phyloP scores from a whole-genome alignment of 2,888 invertebrate genomes.

The Caenorhabditis drosophilae region DNA sequence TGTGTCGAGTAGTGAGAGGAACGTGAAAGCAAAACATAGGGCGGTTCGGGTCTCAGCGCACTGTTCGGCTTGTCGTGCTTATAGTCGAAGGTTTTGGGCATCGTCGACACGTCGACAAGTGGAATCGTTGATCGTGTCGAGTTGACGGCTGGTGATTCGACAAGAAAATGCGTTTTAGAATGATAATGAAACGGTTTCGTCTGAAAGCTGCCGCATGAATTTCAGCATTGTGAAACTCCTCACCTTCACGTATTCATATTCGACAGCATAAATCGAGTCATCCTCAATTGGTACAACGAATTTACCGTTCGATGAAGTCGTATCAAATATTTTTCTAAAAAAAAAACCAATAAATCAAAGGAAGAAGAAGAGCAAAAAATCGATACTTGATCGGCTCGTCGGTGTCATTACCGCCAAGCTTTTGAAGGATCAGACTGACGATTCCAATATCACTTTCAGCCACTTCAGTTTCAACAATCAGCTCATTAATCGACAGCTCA shows the following conservation, averaged over 20 bases:
- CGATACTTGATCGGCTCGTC: too few species aligned
- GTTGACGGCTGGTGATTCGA: slow-evolving; percentile 41
- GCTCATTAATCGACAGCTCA: slow-evolving; percentile 20
- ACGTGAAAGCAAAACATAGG: slow-evolving; percentile 26
- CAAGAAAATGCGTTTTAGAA: slow-evolving; percentile 48
- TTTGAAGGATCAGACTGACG: slow-evolving; percentile 36
- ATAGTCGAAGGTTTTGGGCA: slow-evolving; percentile 27
- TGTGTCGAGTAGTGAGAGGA: slow-evolving; percentile 18
- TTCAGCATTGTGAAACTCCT: too few species aligned
- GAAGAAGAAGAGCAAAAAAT: too few species aligned
- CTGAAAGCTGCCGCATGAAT: too few species aligned
- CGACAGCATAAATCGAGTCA: slow-evolving; percentile 60
- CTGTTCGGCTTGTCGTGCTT: slow-evolving; percentile 21
- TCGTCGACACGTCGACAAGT: slow-evolving; percentile 36
- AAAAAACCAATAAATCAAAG: background rate
- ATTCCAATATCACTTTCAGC: slow-evolving; percentile 36
- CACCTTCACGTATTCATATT: slow-evolving; percentile 64
- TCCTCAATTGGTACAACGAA: slow-evolving; percentile 58
- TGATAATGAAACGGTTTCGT: slow-evolving; percentile 52
- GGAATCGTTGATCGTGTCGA: slow-evolving; percentile 22
- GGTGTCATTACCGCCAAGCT: slow-evolving; percentile 30
- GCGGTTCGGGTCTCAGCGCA: slow-evolving; percentile 27
- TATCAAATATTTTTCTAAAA: slow-evolving; percentile 45
- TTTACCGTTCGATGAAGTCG: slow-evolving; percentile 46
- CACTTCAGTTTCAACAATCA: slow-evolving; percentile 48